A percentile compares a stretch with the other conserved stretches of the same genome.
These are phyloP conservation scores for Iguana delicatissima DNA, from an alignment of 2,797 vertebrate species.

Conservation along the genomic window DNA sequence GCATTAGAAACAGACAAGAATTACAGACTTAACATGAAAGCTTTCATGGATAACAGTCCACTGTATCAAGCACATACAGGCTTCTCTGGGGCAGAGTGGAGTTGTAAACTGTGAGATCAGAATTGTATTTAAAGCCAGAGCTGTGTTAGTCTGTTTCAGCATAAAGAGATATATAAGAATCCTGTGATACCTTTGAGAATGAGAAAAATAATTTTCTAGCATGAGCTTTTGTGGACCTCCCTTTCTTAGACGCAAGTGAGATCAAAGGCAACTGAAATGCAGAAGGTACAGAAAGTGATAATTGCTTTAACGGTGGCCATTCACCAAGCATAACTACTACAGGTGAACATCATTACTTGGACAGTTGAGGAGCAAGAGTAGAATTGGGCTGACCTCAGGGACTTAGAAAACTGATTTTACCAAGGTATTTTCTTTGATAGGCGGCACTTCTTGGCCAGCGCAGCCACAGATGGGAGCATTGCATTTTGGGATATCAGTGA, in stretches of 20 bases:
- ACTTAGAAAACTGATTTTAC: background rate
- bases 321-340: background rate
- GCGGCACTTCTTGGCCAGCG: constrained; percentile 87
- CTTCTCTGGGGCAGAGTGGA: background rate
- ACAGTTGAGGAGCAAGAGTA: background rate
- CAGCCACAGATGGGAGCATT: constrained; percentile 91
- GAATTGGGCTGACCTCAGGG: too few relatives aligned
- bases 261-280: background rate
- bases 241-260: background rate
- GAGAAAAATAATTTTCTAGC: too few relatives aligned
- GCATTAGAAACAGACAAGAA: too few relatives aligned
- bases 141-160: too few relatives aligned
- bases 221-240: too few relatives aligned
- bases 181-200: too few relatives aligned
- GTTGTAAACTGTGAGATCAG: background rate
- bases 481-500: constrained; percentile 89
- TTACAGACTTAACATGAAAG: background rate
- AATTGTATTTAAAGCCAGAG: background rate
- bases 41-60: background rate
- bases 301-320: background rate
- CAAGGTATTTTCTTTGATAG: constrained; percentile 70
- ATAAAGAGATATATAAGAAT: too few relatives aligned
- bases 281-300: background rate
- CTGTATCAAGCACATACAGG: background rate
- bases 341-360: background rate